phyloP scores from a whole-genome alignment of 1,140 invertebrate species.

The Lordiphosa clarofinis region DNA sequence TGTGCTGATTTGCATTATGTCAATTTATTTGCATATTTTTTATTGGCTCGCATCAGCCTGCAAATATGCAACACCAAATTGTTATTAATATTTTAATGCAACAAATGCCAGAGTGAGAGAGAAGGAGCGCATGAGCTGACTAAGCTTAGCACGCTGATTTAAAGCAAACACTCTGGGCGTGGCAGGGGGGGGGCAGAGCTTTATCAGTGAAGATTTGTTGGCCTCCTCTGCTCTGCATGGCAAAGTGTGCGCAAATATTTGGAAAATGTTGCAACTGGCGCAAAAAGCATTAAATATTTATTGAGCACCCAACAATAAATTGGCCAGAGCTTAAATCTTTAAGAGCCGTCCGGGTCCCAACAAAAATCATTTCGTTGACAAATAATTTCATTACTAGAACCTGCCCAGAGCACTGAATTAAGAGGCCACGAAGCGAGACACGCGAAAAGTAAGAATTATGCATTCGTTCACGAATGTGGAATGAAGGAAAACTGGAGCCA shows the following conservation, averaged over 20 bases:
- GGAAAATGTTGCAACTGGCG: conserved; percentile 37
- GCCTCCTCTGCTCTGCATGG: conserved; percentile 18
- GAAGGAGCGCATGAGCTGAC: not conserved
- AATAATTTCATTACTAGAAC: conserved; percentile 69
- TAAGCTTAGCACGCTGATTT: conserved; percentile 42
- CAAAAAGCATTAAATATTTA: conserved; percentile 54
- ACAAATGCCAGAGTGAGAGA: conserved; percentile 34
- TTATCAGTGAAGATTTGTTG: conserved; percentile 20
- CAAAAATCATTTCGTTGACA: conserved; percentile 51
- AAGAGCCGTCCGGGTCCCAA: conserved; percentile 4
- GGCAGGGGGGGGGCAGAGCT: not conserved
- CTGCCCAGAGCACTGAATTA: conserved; percentile 43
- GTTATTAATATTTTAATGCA: conserved; percentile 71
- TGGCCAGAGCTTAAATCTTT: conserved; percentile 26
- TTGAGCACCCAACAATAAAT: conserved; percentile 17
- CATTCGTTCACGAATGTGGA: conserved; percentile 31
- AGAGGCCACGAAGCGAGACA: conserved; percentile 40
- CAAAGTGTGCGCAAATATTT: conserved; percentile 60
- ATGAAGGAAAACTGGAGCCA: conserved; percentile 12
- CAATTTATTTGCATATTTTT: conserved; percentile 34
- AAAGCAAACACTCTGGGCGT: conserved; percentile 28
- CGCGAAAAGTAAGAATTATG: conserved; percentile 65
- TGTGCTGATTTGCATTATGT: conserved; percentile 46
- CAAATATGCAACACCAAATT: conserved; percentile 67
- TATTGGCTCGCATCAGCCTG: conserved; percentile 35